Base-by-base conservation (phyloP, 2,888 invertebrate genomes). In the Agriopis aurantiaria region DNA sequence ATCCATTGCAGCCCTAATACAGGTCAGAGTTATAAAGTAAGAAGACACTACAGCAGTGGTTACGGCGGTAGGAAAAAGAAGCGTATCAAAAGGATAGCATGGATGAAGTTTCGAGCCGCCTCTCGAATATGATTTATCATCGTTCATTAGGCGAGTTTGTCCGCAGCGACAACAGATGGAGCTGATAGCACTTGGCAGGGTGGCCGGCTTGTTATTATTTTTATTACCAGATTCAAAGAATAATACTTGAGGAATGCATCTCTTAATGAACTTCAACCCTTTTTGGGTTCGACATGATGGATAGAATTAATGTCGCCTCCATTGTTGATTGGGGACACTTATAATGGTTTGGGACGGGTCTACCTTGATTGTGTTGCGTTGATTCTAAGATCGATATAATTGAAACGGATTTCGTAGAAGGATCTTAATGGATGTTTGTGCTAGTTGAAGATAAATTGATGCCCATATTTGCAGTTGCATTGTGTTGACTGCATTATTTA, bases 91-190 rank as follows among this genome's bases (percentile, higher is more conserved):
- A 86, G 86, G 87, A 88, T 86, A 85, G 83, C 85, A 82, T 82
- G 88, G 88, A 85, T 83, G 83, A 82, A 86, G 87, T 84, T 82
- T 83, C 86, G 85, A 90, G 91, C 91, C 89, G 91, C 91, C 91
- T 93, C 92, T 94, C 93, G 93, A 94, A 93, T 94, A 94, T 94
- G 94, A 94, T 94, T 94, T 93, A 94, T 94, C 93, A 94, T 94
- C 93, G 93, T 94, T 94, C 93, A 94, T 94, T 94, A 94, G 92
- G 91, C 89, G 93, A 94, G 93, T 94, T 94, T 94, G 93, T 94
- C 93, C 93, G 92, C 92, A 91, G 87, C 93, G 93, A 93, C 93
- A 94, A 94, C 93, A 94, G 93, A 94, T 94, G 93, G 93, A 91
- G 93, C 93, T 92, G 94, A 94, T 94, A 94, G 91, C 92, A 93